phyloP scores from a whole-genome alignment of 2,888 invertebrate species.

The Trachelus troglodyta region DNA sequence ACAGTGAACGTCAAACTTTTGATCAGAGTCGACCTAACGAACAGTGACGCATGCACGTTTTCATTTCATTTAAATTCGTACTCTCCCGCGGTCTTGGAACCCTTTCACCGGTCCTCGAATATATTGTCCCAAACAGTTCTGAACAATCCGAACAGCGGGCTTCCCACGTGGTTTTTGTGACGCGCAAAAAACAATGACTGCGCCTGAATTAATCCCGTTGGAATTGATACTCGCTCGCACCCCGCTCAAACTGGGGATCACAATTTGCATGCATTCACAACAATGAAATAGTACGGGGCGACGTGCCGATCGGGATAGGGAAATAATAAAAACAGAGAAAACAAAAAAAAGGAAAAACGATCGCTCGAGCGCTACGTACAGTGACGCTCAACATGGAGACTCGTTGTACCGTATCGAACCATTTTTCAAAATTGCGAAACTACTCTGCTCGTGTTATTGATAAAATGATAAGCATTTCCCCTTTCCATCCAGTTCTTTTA shows the following conservation, averaged over 20 bases:
- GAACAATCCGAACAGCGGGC: neutral
- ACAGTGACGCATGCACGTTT: neutral
- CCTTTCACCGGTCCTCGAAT: neutral
- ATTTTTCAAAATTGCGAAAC: slow-evolving; percentile 36
- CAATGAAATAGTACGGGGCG: slow-evolving; percentile 48
- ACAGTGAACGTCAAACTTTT: neutral
- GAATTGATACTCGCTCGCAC: slow-evolving; percentile 44
- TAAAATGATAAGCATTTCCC: neutral
- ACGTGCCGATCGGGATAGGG: slow-evolving; percentile 17
- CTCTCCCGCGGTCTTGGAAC: neutral
- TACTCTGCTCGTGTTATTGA: neutral
- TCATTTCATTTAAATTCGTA: neutral
- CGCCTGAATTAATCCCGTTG: slow-evolving; percentile 55
- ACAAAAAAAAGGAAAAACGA: slow-evolving; percentile 15
- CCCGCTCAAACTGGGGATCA: slow-evolving; percentile 35
- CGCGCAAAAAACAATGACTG: slow-evolving; percentile 51
- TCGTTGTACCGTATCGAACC: slow-evolving; percentile 37
- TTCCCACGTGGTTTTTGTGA: slow-evolving; percentile 39
- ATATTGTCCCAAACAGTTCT: neutral
- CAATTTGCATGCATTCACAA: slow-evolving; percentile 55
- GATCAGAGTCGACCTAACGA: neutral
- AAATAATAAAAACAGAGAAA: slow-evolving; percentile 11
- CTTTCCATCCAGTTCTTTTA: neutral
- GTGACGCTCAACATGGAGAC: slow-evolving; percentile 26
- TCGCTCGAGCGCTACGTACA: neutral